Base-by-base conservation (phyloP, 92 coral and sea anemone genomes). In the Actinernus sp. region DNA sequence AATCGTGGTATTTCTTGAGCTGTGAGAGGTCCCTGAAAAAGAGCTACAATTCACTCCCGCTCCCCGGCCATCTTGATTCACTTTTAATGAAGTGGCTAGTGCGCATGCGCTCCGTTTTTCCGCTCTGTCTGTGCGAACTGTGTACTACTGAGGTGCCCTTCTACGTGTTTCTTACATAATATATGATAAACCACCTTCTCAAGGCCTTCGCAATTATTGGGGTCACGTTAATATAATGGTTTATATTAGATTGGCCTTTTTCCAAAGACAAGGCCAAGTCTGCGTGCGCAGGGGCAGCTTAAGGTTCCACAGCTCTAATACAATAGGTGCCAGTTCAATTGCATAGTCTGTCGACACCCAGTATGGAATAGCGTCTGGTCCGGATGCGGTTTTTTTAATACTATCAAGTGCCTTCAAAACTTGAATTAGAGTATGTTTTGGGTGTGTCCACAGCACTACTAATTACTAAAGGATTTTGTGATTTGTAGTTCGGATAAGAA, bases 261-360 rank as follows among this genome's bases (percentile, higher is more conserved):
- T n/a, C n/a, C n/a, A n/a, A n/a, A n/a, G n/a, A n/a, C n/a, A n/a
- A n/a, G n/a, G n/a, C n/a, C 88, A 65, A 10, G 72, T 65, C 53
- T 61, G 73, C 7, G 57, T 56, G 30, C 55, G 22, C 38, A 67
- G 41, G 4, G 83, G 74, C 5, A 40, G 23, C n/a, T n/a, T n/a
- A n/a, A n/a, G n/a, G 34, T 83, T 67, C 84, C 83, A 74, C 2
- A 83, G 11, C 11, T 58, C 38, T 3, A 60, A 52, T 9, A 68
- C 58, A 7, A 62, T 75, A 18, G 84, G 80, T 26, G 77, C 58
- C 3, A 48, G 39, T 20, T 38, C 19, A 39, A 31, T 36, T n/a
- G 81, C 72, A 43, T 81, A 32, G 14, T 71, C 80, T 40, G 37
- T 72, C 87, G 66, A 80, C 3, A 80, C 61, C 87, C 87, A 80